Evolutionary conservation across 2,113 vertebrate species (phyloP).

Genomic region (Pomatostomus ruficeps): DNA sequence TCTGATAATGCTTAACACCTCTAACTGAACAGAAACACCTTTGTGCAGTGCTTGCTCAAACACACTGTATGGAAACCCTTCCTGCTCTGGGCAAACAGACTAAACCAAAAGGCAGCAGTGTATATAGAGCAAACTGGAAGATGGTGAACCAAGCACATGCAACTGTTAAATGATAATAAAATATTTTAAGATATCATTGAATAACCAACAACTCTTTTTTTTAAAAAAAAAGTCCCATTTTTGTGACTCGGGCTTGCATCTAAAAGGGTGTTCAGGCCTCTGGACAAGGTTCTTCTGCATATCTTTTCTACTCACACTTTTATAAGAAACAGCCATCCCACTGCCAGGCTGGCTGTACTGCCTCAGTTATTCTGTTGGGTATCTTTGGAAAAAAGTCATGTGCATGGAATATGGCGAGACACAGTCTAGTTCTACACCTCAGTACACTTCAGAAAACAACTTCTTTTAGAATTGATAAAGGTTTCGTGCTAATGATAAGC

Average conservation of each 20-base stretch:
- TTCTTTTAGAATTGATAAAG: not conserved
- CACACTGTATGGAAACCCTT: not conserved
- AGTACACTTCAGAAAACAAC: not conserved
- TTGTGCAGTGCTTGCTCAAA: not conserved
- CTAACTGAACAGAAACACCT: not conserved
- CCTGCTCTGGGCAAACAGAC: not conserved
- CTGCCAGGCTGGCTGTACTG: not conserved
- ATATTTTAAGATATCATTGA: not conserved
- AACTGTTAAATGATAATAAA: not conserved
- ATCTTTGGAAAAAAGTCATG: not conserved
- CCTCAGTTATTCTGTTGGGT: not conserved
- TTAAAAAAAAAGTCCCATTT: not conserved
- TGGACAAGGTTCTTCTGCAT: not conserved
- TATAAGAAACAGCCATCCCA: not conserved
- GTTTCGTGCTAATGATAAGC: not conserved
- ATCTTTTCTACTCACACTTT: not conserved
- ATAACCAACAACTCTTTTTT: not conserved
- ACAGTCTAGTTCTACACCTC: not conserved
- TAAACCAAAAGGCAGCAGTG: not conserved
- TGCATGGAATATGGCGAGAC: not conserved
- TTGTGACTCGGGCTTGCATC: not conserved
- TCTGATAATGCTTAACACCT: not conserved
- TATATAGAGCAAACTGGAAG: accelerated
- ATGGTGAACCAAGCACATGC: not conserved
- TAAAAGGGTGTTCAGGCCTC: not conserved